These are phyloP conservation scores for Odontesthes bonariensis DNA, from an alignment of 2,113 vertebrate species.

Conservation along the genomic window DNA sequence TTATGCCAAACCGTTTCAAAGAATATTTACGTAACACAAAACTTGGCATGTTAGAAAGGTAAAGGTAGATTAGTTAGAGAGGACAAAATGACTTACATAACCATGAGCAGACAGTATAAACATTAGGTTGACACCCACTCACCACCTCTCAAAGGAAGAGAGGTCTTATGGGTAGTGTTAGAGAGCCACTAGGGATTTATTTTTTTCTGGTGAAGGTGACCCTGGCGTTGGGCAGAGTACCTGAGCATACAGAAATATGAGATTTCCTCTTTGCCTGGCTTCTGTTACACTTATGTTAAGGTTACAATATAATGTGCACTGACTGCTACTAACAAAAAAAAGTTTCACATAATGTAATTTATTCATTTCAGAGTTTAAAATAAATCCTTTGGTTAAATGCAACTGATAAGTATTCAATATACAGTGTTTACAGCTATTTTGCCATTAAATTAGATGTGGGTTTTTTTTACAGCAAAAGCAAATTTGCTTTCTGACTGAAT, in stretches of 20 bases:
- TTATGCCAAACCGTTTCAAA: conserved; percentile 54
- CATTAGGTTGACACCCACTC: conserved; percentile 79
- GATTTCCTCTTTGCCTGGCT: conserved; percentile 70
- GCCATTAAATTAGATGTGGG: conserved; percentile 19
- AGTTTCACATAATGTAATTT: background rate
- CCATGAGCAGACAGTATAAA: conserved; percentile 79
- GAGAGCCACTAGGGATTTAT: conserved; percentile 73
- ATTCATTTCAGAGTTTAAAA: background rate
- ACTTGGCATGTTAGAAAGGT: conserved; percentile 68
- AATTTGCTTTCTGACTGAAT: conserved; percentile 39
- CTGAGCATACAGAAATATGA: conserved; percentile 80
- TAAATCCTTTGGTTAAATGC: background rate
- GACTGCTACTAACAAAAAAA: conserved; percentile 17
- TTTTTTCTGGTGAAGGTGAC: conserved; percentile 78
- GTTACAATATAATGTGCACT: conserved; percentile 60
- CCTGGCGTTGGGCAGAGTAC: conserved; percentile 74
- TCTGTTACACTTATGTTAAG: conserved; percentile 72
- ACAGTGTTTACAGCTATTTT: background rate
- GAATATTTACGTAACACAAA: conserved; percentile 74
- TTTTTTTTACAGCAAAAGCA: conserved; percentile 22
- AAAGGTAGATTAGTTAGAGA: conserved; percentile 75
- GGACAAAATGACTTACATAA: conserved; percentile 78
- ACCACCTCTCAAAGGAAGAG: conserved; percentile 68
- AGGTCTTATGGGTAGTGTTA: conserved; percentile 74
- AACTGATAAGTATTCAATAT: conserved; percentile 8